These are phyloP conservation scores for Synergus umbraculus DNA, from an alignment of 2,888 invertebrate genomes.

Conservation along the genomic window DNA sequence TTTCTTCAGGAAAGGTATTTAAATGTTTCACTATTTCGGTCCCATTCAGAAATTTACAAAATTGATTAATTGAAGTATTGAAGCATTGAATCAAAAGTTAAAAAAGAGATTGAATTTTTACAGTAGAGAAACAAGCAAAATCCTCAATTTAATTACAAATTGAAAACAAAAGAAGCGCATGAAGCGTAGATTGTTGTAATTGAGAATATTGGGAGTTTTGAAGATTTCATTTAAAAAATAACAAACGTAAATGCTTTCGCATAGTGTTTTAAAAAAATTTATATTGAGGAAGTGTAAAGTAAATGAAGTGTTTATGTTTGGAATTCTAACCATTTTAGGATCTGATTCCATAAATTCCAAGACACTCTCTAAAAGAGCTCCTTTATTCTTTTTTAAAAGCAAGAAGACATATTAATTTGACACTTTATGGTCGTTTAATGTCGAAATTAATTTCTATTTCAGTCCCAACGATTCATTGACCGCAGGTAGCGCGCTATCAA, in stretches of 20 bases:
- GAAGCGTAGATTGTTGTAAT: not conserved
- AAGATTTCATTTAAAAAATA: not conserved
- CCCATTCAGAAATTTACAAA: not conserved
- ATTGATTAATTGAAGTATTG: not conserved
- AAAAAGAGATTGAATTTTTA: not conserved
- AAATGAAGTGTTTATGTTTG: too few species aligned
- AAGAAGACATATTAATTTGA: not conserved
- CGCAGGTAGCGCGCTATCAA: constrained; percentile 17
- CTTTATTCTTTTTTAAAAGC: not conserved
- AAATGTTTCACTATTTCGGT: too few species aligned
- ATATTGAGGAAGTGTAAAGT: too few species aligned
- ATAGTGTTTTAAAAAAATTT: not conserved
- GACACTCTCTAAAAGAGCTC: too few species aligned
- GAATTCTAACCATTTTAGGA: too few species aligned
- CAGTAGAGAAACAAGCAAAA: not conserved
- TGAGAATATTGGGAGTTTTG: not conserved
- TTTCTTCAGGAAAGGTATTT: not conserved
- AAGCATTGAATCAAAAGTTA: not conserved
- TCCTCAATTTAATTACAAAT: not conserved
- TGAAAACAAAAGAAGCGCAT: not conserved
- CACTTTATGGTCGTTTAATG: constrained; percentile 20
- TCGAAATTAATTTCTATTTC: constrained; percentile 15
- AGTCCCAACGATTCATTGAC: not conserved
- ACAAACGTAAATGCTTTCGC: not conserved
- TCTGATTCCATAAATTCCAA: too few species aligned